Conservation (phyloP, 1,140 invertebrate genomes). For the Cataglyphis hispanica region DNA sequence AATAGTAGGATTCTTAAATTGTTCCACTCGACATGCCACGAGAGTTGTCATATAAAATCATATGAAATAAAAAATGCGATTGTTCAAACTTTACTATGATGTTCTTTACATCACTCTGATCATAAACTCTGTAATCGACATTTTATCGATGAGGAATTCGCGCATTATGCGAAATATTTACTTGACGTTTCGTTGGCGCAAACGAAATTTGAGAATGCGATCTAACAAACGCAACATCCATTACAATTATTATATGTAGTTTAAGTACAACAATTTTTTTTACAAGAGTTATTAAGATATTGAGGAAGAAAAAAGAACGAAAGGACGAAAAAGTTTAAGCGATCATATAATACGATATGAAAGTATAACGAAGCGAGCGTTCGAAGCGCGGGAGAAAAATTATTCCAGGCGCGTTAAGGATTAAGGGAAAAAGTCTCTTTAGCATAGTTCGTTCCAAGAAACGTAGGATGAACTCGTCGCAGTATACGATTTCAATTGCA, state of each 20-base stretch:
- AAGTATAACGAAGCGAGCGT: conserved; percentile 40
- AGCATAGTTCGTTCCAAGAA: neutral
- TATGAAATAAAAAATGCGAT: conserved; percentile 19
- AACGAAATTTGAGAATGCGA: conserved; percentile 29
- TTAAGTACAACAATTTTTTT: conserved; percentile 38
- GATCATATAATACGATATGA: conserved; percentile 31
- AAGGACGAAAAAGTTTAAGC: neutral
- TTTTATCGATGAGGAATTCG: conserved; percentile 11
- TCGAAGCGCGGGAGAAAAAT: conserved; percentile 25
- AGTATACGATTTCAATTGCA: conserved; percentile 49
- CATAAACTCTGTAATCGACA: neutral
- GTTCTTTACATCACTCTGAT: neutral
- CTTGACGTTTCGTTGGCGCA: neutral
- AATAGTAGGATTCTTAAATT: conserved; percentile 22
- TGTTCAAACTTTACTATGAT: neutral
- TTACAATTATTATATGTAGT: conserved; percentile 46
- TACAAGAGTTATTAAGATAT: conserved; percentile 19
- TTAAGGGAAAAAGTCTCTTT: conserved; percentile 18
- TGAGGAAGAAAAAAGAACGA: neutral
- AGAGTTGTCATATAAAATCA: neutral
- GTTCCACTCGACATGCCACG: neutral
- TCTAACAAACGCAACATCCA: conserved; percentile 44
- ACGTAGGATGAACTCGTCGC: conserved; percentile 5
- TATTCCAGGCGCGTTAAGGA: conserved; percentile 39
- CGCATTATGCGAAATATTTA: conserved; percentile 5